Evolutionary conservation across 2,797 vertebrate genomes (phyloP).

Genomic region (Galagoides demidoff): DNA sequence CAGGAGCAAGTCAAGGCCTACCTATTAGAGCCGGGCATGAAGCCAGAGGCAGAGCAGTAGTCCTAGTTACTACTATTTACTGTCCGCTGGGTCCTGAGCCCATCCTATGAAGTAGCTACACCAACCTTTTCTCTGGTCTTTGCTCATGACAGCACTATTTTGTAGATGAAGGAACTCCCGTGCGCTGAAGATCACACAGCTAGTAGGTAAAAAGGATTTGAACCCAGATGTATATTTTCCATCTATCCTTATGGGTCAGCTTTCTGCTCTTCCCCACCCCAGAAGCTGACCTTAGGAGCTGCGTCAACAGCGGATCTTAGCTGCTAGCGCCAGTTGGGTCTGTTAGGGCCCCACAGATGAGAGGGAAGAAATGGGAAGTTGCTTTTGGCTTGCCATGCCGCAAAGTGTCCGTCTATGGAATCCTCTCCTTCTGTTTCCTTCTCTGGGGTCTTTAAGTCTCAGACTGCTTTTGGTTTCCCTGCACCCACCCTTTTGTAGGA

Average conservation of each 20-base stretch:
- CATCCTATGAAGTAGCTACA: not conserved
- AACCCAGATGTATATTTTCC: not conserved
- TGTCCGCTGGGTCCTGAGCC: not conserved
- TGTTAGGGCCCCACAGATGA: not conserved
- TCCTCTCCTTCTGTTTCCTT: not conserved
- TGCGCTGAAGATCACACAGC: not conserved
- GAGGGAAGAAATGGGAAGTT: not conserved
- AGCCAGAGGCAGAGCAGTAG: not conserved
- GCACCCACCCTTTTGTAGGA: not conserved
- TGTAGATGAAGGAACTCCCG: not conserved
- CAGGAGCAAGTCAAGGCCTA: not conserved
- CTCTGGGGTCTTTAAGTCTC: not conserved
- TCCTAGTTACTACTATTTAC: accelerated
- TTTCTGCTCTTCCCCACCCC: not conserved
- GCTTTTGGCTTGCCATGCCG: not conserved
- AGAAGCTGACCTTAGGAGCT: not conserved
- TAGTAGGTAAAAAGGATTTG: not conserved
- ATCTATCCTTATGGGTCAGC: not conserved
- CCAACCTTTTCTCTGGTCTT: not conserved
- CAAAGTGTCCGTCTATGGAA: not conserved
- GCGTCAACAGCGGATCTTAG: not conserved
- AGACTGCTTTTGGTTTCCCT: not conserved
- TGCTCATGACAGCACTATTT: not conserved
- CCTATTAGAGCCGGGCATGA: not conserved
- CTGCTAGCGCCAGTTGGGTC: not conserved